Conservation (phyloP, 2,888 invertebrate species). For the Scrobipalpa atriplicella region DNA sequence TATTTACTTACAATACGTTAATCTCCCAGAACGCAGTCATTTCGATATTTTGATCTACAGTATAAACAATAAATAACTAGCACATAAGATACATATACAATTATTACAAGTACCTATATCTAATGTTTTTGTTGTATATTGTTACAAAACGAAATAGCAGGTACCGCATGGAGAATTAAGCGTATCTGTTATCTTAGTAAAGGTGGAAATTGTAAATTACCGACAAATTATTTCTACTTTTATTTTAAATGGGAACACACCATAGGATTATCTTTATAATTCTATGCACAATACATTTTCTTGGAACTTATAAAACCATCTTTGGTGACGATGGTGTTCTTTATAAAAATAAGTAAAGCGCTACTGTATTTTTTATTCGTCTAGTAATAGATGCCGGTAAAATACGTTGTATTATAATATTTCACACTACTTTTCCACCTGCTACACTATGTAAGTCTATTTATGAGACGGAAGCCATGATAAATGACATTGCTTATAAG, state of each 20-base stretch:
- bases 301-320: too few relatives aligned
- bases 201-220: conserved; percentile 9
- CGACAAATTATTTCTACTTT: background rate
- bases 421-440: background rate
- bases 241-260: background rate
- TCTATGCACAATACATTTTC: too few relatives aligned
- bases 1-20: conserved; percentile 70
- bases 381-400: background rate
- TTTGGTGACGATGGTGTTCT: too few relatives aligned
- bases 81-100: conserved; percentile 63
- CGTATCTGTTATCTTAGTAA: conserved; percentile 54
- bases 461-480: conserved; percentile 10
- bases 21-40: conserved; percentile 77
- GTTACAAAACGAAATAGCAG: conserved; percentile 72
- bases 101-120: conserved; percentile 60
- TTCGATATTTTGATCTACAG: conserved; percentile 70
- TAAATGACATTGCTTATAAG: background rate
- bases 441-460: conserved; percentile 1
- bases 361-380: background rate
- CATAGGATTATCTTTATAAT: background rate
- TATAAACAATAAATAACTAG: conserved; percentile 72
- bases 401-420: background rate
- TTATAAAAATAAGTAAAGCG: too few relatives aligned
- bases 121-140: conserved; percentile 68
- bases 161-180: conserved; percentile 74